These are phyloP conservation scores for Diabrotica undecimpunctata DNA, from an alignment of 1,140 invertebrate species.

Conservation along the genomic window DNA sequence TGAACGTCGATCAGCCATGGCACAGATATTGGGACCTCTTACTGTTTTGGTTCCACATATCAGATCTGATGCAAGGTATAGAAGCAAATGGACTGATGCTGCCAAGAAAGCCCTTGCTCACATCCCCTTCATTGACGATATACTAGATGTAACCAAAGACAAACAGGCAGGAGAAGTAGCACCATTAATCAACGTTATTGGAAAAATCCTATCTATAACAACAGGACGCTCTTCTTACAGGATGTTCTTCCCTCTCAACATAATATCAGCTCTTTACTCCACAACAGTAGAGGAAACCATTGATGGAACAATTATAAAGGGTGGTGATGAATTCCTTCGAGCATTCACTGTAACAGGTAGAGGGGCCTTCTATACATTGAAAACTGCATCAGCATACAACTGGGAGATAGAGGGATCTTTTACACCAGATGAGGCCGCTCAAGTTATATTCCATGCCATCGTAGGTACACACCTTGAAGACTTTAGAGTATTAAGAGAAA, in stretches of 20 bases:
- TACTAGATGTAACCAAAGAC: neutral
- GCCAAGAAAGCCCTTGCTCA: neutral
- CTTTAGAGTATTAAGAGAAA: neutral
- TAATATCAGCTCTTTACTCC: too few species aligned
- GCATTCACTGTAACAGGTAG: neutral
- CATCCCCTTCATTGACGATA: neutral
- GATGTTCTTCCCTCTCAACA: neutral
- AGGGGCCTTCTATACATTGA: neutral
- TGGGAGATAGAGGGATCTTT: neutral
- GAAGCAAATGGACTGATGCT: neutral
- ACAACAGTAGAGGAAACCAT: too few species aligned
- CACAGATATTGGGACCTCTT: slow-evolving; percentile 19
- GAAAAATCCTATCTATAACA: neutral
- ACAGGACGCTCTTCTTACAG: neutral
- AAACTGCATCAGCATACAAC: neutral
- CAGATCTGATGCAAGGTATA: neutral
- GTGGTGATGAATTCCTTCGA: neutral
- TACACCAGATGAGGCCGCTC: neutral
- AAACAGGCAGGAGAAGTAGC: neutral
- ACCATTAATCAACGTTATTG: neutral
- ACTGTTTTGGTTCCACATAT: slow-evolving; percentile 11
- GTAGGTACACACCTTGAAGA: neutral
- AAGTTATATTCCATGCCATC: neutral
- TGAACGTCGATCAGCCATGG: slow-evolving; percentile 21
- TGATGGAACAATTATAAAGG: neutral